Evolutionary conservation across 2,888 invertebrate species (phyloP).

Genomic region (Drosophila dives): DNA sequence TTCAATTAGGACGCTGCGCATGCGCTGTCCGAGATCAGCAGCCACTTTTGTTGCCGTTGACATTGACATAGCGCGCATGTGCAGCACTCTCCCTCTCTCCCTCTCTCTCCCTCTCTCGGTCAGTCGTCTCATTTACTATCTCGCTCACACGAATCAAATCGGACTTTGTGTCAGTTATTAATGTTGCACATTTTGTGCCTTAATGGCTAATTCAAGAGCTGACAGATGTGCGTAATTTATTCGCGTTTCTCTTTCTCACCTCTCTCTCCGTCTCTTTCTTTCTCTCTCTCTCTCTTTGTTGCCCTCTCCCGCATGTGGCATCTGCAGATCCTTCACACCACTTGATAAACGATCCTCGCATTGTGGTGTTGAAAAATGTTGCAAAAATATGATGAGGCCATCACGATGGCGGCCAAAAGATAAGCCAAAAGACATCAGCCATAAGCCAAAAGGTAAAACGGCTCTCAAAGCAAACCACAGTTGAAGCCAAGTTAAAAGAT

Average conservation of each 20-base stretch:
- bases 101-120: conserved; percentile 3
- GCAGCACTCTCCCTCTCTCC: conserved; percentile 33
- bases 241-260: conserved; percentile 63
- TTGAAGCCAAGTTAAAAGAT: conserved; percentile 1
- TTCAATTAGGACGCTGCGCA: conserved; percentile 82
- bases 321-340: conserved; percentile 54
- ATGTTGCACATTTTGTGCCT: conserved; percentile 85
- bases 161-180: conserved; percentile 84
- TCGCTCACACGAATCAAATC: conserved; percentile 82
- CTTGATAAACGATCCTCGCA: conserved; percentile 73
- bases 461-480: neutral
- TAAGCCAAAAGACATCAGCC: conserved; percentile 27
- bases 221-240: conserved; percentile 85
- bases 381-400: conserved; percentile 82
- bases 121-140: conserved; percentile 7
- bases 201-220: conserved; percentile 85
- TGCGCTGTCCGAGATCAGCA: conserved; percentile 57
- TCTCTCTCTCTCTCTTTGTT: conserved; percentile 5
- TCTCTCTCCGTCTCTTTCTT: conserved; percentile 15
- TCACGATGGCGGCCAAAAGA: conserved; percentile 71
- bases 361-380: conserved; percentile 78
- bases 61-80: conserved; percentile 82
- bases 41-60: conserved; percentile 81
- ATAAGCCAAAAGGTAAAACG: conserved; percentile 14
- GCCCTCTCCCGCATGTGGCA: conserved; percentile 22